Conservation (phyloP, 2,888 invertebrate species). For the Amphipoea oculea region DNA sequence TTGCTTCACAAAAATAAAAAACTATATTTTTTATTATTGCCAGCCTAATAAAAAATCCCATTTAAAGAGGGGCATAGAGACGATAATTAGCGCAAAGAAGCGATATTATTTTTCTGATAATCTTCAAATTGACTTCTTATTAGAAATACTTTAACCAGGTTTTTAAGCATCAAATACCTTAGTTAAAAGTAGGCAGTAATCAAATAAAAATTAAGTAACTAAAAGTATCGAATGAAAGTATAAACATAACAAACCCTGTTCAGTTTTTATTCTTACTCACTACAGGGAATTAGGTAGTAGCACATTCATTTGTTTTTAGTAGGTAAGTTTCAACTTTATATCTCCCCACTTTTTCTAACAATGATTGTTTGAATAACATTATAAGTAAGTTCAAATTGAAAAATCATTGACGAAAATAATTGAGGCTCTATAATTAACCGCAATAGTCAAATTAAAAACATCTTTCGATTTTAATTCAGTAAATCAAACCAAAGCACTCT, state of each 20-base stretch:
- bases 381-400: too few relatives aligned
- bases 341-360: background rate
- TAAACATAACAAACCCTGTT: background rate
- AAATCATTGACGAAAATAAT: too few relatives aligned
- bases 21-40: slow-evolving; percentile 6
- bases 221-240: background rate
- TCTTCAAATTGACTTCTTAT: too few relatives aligned
- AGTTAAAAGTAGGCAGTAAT: background rate
- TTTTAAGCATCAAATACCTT: background rate
- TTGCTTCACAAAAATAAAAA: slow-evolving; percentile 16
- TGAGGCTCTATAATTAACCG: background rate
- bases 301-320: background rate
- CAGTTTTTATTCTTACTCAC: background rate
- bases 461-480: too few relatives aligned
- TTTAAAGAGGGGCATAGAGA: background rate
- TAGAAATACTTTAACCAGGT: background rate
- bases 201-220: background rate
- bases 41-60: slow-evolving; percentile 8
- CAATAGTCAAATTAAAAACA: background rate
- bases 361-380: too few relatives aligned
- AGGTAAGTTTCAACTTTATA: background rate
- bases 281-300: background rate
- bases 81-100: background rate
- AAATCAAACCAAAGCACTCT: background rate
- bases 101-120: background rate